Conservation (phyloP, 2,888 invertebrate genomes). For the Periphyllus acericola region DNA sequence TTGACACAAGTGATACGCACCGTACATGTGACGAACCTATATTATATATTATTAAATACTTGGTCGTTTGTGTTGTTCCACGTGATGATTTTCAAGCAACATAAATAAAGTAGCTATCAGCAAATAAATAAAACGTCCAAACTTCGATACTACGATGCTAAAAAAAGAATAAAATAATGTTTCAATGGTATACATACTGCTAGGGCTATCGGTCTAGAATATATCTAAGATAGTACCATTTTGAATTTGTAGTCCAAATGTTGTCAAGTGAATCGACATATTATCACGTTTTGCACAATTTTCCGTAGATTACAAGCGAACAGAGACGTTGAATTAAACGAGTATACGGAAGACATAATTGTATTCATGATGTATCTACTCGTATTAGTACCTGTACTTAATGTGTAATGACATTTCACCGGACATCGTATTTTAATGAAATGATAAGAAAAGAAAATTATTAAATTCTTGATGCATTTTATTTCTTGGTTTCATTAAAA, state of each 20-base stretch:
- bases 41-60: not conserved
- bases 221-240: slow-evolving; percentile 10
- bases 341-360: not conserved
- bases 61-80: not conserved
- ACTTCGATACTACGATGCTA: not conserved
- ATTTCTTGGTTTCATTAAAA: not conserved
- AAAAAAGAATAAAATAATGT: slow-evolving; percentile 1
- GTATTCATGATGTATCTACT: not conserved
- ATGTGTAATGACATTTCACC: not conserved
- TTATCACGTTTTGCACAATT: slow-evolving; percentile 31
- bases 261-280: slow-evolving; percentile 20
- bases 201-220: slow-evolving; percentile 14
- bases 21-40: not conserved
- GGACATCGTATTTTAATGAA: too few relatives aligned
- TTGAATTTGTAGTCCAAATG: not conserved
- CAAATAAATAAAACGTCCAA: not conserved
- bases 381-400: not conserved
- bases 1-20: too few relatives aligned
- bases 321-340: not conserved
- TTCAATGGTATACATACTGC: not conserved
- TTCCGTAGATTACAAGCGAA: slow-evolving; percentile 23
- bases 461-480: not conserved
- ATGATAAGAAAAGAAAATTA: too few relatives aligned
- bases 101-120: not conserved
- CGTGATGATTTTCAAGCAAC: not conserved